Percentiles rank a stretch among this genome's conserved stretches.
phyloP scores from a whole-genome alignment of 2,797 vertebrate genomes.

The Tragelaphus oryx region DNA sequence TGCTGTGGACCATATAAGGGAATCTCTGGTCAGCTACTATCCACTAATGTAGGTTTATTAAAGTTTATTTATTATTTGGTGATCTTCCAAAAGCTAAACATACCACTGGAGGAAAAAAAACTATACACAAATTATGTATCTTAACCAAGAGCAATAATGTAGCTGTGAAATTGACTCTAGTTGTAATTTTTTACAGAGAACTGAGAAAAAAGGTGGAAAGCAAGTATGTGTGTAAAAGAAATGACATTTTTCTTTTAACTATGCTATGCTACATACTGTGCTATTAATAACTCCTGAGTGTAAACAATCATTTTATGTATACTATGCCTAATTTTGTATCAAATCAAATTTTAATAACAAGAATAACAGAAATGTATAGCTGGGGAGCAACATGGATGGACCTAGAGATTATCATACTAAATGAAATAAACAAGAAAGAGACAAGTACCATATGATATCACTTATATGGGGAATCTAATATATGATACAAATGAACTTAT shows the following conservation, averaged over 20 bases:
- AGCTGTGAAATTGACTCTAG: neutral
- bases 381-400: neutral
- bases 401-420: neutral
- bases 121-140: neutral
- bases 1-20: neutral
- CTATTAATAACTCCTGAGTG: neutral
- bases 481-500: neutral
- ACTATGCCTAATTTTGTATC: neutral
- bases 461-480: neutral
- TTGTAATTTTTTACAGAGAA: neutral
- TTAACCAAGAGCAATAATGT: neutral
- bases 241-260: neutral
- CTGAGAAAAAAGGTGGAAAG: neutral
- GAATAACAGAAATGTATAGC: neutral
- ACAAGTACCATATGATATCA: neutral
- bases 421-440: neutral
- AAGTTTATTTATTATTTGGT: neutral
- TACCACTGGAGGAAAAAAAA: neutral
- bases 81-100: neutral
- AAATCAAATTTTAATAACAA: slow-evolving; percentile 21
- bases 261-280: neutral
- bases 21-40: neutral
- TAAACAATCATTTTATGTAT: slow-evolving; percentile 15
- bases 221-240: neutral
- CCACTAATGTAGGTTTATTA: neutral